Evolutionary conservation across 1,140 invertebrate species (phyloP).

Genomic region (Elymnias hypermnestra): DNA sequence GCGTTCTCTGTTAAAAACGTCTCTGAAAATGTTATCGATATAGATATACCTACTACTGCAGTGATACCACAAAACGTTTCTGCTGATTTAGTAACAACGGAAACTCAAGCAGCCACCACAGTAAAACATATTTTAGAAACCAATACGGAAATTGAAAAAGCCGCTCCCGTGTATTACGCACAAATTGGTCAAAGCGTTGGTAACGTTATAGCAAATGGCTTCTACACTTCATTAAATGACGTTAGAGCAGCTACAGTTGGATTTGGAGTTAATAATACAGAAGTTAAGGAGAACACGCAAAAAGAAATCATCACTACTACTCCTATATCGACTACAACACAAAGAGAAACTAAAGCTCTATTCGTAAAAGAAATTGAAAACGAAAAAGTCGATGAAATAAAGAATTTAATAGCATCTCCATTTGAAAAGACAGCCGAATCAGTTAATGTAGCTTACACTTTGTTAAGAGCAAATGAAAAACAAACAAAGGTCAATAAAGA

Average conservation of each 20-base stretch:
- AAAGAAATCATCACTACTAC: slow-evolving; percentile 31
- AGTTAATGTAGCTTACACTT: slow-evolving; percentile 56
- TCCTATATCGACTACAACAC: slow-evolving; percentile 33
- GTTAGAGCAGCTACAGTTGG: slow-evolving; percentile 48
- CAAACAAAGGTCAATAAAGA: slow-evolving; percentile 44
- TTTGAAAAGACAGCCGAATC: slow-evolving; percentile 51
- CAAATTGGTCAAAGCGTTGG: slow-evolving; percentile 53
- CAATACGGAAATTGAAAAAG: slow-evolving; percentile 36
- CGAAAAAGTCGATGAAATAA: slow-evolving; percentile 33
- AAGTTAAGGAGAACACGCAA: slow-evolving; percentile 10
- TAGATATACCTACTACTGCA: slow-evolving; percentile 27
- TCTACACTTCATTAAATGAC: slow-evolving; percentile 59
- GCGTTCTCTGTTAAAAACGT: slow-evolving; percentile 39
- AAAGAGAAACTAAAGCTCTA: slow-evolving; percentile 44
- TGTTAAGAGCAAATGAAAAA: slow-evolving; percentile 45
- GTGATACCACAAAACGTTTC: slow-evolving; percentile 39
- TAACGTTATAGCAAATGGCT: slow-evolving; percentile 46
- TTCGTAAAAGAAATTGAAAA: slow-evolving; percentile 35
- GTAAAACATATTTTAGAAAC: slow-evolving; percentile 39
- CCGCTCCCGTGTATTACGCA: slow-evolving; percentile 55
- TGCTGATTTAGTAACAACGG: slow-evolving; percentile 28
- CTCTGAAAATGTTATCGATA: slow-evolving; percentile 38
- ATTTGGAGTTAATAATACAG: slow-evolving; percentile 23
- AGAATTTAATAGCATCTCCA: slow-evolving; percentile 37
- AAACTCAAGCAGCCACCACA: slow-evolving; percentile 38